Conservation (phyloP, 2,113 vertebrate species). For the Cinclus cinclus region DNA sequence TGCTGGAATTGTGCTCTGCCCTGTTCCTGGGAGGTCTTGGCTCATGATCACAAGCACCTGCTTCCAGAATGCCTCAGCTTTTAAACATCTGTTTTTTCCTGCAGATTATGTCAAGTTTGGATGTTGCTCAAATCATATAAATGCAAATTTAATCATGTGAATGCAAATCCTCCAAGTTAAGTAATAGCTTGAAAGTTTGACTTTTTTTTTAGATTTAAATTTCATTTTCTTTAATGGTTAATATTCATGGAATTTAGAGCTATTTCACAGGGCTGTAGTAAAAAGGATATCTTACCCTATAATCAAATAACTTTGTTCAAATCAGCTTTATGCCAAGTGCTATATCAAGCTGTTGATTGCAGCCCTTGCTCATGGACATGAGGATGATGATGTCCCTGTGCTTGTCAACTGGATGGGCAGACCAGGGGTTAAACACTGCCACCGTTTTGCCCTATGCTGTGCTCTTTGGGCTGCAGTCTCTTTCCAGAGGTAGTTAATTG, state of each 20-base stretch:
- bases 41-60: not conserved
- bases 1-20: not conserved
- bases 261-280: not conserved
- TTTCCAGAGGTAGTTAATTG: not conserved
- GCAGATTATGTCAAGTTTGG: not conserved
- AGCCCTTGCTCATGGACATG: not conserved
- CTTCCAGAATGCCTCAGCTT: not conserved
- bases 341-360: not conserved
- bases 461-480: not conserved
- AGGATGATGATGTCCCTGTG: not conserved
- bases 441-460: not conserved
- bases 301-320: not conserved
- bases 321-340: not conserved
- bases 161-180: not conserved
- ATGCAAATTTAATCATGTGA: not conserved
- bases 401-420: not conserved
- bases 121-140: not conserved
- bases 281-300: not conserved
- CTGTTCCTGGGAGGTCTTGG: not conserved
- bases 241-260: not conserved
- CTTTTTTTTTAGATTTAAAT: not conserved
- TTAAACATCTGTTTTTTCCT: not conserved
- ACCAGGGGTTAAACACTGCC: accelerated
- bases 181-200: not conserved
- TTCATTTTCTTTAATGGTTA: not conserved